These are phyloP conservation scores for Thysanoteuthis rhombus DNA, from an alignment of 2,888 invertebrate genomes.

Conservation along the genomic window DNA sequence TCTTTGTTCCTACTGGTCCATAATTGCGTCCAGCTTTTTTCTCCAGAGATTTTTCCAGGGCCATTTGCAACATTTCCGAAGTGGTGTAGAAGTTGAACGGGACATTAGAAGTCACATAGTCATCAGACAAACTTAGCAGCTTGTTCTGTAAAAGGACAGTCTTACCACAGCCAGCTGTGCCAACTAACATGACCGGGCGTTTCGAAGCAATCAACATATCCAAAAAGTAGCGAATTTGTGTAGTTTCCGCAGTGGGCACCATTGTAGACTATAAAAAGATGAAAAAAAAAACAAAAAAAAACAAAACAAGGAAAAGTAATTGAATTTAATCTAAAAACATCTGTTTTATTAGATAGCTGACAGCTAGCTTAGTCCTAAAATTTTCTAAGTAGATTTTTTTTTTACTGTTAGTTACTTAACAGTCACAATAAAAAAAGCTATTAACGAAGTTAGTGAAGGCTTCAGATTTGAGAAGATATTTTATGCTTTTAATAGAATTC, in stretches of 20 bases:
- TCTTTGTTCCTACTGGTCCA: constrained; percentile 94
- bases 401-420: no score
- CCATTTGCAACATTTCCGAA: constrained; percentile 76
- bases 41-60: constrained; percentile 92
- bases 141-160: constrained; percentile 91
- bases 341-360: no score
- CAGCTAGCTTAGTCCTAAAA: no score
- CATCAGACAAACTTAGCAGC: constrained; percentile 80
- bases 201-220: constrained; percentile 87
- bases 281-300: neutral
- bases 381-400: no score
- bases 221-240: constrained; percentile 86
- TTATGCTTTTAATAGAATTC: no score
- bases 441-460: no score
- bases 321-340: neutral
- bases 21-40: constrained; percentile 96
- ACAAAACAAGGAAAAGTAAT: neutral
- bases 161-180: constrained; percentile 92
- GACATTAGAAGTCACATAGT: constrained; percentile 86
- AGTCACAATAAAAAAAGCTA: no score
- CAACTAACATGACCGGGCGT: constrained; percentile 94
- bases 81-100: constrained; percentile 97
- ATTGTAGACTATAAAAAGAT: constrained; percentile 81
- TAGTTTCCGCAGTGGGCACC: constrained; percentile 93
- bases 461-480: no score